These are phyloP conservation scores for Phytoseiulus persimilis DNA, from an alignment of 2,888 invertebrate species.

Conservation along the genomic window DNA sequence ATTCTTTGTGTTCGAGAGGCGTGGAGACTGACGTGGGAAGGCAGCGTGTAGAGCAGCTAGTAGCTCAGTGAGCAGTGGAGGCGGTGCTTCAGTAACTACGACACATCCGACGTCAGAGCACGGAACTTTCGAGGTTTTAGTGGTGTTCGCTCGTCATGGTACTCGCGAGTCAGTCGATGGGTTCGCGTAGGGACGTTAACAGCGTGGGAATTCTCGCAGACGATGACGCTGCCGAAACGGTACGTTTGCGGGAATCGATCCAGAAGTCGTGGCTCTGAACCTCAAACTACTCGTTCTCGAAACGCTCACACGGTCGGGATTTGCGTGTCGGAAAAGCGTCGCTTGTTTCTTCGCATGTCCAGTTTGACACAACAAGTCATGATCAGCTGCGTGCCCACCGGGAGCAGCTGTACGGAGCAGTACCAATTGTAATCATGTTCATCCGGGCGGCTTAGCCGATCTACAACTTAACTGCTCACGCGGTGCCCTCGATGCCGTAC, in stretches of 20 bases:
- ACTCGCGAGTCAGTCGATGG: not conserved
- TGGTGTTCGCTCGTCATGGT: not conserved
- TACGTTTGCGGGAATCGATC: not conserved
- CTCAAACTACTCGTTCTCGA: not conserved
- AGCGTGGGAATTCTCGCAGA: conserved; percentile 19
- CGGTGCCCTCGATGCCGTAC: no score
- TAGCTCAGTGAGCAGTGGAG: not conserved
- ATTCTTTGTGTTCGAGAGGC: not conserved
- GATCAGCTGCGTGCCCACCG: no score
- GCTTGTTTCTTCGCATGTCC: no score
- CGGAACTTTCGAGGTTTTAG: no score
- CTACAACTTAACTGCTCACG: no score
- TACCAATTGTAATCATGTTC: no score
- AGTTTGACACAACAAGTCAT: no score
- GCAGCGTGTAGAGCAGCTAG: not conserved
- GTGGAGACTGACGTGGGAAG: not conserved
- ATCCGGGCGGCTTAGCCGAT: no score
- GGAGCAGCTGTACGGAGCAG: no score
- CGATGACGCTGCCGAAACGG: conserved; percentile 7
- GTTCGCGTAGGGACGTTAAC: conserved; percentile 18
- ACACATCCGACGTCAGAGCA: not conserved
- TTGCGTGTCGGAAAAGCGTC: no score
- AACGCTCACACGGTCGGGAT: not conserved
- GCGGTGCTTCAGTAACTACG: not conserved
- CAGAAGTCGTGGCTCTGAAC: not conserved